Conservation (phyloP, 2,113 vertebrate genomes). For the Paracanthobrama guichenoti region DNA sequence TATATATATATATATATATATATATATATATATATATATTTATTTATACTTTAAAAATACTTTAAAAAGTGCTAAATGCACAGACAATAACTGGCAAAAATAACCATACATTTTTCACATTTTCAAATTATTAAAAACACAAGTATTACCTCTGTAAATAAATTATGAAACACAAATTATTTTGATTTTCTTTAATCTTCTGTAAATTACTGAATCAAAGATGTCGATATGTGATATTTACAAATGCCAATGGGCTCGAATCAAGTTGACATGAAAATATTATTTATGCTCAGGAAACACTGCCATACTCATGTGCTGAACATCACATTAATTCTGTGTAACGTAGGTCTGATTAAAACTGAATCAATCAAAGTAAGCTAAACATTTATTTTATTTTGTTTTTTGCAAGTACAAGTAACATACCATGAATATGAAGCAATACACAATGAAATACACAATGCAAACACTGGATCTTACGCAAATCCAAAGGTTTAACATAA, state of each 20-base stretch:
- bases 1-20: too few species aligned
- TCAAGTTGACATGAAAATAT: not conserved
- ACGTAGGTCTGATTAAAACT: not conserved
- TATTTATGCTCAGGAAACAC: not conserved
- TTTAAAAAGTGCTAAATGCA: too few species aligned
- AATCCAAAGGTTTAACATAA: not conserved
- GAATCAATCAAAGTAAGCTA: too few species aligned
- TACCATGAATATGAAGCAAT: not conserved
- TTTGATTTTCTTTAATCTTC: not conserved
- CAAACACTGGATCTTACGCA: not conserved
- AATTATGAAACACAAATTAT: not conserved
- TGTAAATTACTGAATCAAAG: not conserved
- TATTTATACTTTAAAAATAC: too few species aligned
- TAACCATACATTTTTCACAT: not conserved
- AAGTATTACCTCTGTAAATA: not conserved
- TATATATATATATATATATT: too few species aligned
- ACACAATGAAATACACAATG: not conserved
- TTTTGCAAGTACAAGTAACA: not conserved
- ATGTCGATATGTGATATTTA: not conserved
- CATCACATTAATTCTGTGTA: not conserved
- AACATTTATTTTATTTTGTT: too few species aligned
- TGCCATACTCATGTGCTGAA: not conserved
- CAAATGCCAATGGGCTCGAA: not conserved
- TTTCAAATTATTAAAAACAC: not conserved
- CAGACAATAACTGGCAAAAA: not conserved